Conservation (phyloP, 2,888 invertebrate species). For the Neoitamus cyanurus region DNA sequence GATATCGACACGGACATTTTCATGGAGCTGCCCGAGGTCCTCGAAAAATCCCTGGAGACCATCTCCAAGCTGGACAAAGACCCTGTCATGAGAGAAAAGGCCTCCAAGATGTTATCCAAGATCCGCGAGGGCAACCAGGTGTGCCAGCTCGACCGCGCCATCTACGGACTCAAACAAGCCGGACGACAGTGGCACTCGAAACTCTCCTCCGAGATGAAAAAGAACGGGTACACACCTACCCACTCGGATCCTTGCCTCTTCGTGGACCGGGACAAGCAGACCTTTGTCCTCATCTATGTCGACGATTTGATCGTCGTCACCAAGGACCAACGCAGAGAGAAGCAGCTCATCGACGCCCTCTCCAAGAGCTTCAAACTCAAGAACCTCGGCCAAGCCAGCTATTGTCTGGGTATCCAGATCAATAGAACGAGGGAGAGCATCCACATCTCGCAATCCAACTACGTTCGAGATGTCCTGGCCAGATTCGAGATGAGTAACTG, state of each 20-base stretch:
- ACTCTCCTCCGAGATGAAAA: slow-evolving; percentile 48
- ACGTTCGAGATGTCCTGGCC: no score
- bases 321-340: no score
- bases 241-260: slow-evolving; percentile 4
- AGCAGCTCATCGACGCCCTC: no score
- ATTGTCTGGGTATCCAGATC: no score
- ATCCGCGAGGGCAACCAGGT: slow-evolving; percentile 42
- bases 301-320: background rate
- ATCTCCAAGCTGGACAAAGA: background rate
- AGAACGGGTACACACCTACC: slow-evolving; percentile 51
- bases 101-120: background rate
- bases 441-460: no score
- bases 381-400: no score
- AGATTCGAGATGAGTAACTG: no score
- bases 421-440: no score
- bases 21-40: background rate
- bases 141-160: slow-evolving; percentile 53
- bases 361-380: no score
- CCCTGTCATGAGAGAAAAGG: background rate
- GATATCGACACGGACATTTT: background rate
- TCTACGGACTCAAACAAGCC: slow-evolving; percentile 56
- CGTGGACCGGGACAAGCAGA: background rate
- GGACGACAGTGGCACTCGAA: slow-evolving; percentile 55
- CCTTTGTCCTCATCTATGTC: background rate
- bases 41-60: background rate